A percentile compares a stretch with the other conserved stretches of the same genome.
Conservation (phyloP, 2,888 invertebrate species). For the Spatulosminthurus flaviceps region DNA sequence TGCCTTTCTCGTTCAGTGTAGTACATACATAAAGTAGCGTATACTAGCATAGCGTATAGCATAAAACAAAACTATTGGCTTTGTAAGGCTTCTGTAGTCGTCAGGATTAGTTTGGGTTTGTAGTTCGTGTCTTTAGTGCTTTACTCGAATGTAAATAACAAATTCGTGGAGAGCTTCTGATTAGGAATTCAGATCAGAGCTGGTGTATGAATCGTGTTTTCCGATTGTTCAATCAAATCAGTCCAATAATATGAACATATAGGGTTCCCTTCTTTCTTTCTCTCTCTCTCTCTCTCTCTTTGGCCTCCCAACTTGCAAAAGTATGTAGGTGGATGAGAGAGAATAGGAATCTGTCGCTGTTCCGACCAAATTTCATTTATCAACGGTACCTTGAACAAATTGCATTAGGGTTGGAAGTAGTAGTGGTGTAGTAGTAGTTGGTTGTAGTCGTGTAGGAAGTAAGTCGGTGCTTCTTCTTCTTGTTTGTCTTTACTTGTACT, state of each 20-base stretch:
- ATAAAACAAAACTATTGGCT: constrained; percentile 2
- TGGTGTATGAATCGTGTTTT: constrained; percentile 35
- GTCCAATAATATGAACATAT: constrained; percentile 40
- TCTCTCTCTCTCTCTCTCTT: no score
- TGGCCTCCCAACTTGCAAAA: no score
- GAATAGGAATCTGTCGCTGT: constrained; percentile 31
- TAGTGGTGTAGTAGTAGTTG: neutral
- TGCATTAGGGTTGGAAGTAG: constrained; percentile 33
- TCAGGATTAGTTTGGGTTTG: constrained; percentile 5
- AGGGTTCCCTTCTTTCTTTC: neutral
- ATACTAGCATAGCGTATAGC: no score
- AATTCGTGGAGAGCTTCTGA: constrained; percentile 14
- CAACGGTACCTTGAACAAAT: constrained; percentile 41
- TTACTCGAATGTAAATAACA: constrained; percentile 29
- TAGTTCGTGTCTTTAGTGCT: constrained; percentile 10
- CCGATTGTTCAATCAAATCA: constrained; percentile 43
- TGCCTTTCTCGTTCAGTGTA: neutral
- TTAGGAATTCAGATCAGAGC: constrained; percentile 42
- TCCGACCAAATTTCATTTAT: constrained; percentile 37
- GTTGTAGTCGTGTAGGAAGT: neutral
- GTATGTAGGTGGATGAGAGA: neutral
- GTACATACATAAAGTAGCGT: no score
- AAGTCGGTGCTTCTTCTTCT: neutral
- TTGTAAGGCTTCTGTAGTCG: constrained; percentile 4
- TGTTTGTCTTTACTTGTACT: constrained; percentile 22